Evolutionary conservation across 2,888 invertebrate genomes (phyloP).

Genomic region (Saturnia japonica): DNA sequence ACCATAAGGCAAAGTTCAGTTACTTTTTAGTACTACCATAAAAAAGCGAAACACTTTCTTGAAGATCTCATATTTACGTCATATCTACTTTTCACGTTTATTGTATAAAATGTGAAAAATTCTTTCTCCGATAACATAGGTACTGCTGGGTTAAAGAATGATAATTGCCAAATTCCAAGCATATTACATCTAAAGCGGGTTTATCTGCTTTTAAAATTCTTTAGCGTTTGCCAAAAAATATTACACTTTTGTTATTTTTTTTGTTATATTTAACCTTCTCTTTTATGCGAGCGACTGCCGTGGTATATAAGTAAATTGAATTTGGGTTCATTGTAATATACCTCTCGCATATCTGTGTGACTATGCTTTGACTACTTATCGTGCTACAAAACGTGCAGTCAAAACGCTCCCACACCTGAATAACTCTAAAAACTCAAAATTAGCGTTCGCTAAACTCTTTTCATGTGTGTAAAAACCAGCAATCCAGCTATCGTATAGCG

Average conservation of each 20-base stretch:
- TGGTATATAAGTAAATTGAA: background rate
- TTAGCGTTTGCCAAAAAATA: conserved; percentile 4
- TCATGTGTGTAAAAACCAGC: too few species aligned
- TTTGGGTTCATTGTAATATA: background rate
- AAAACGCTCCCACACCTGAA: too few species aligned
- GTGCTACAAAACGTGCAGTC: too few species aligned
- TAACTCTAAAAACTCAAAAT: too few species aligned
- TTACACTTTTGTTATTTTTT: background rate
- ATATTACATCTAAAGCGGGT: background rate
- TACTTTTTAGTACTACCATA: too few species aligned
- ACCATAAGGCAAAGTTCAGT: too few species aligned
- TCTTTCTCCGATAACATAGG: conserved; percentile 1
- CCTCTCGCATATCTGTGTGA: too few species aligned
- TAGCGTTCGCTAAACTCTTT: too few species aligned
- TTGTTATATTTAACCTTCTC: background rate
- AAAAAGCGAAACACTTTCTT: background rate
- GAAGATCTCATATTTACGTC: background rate
- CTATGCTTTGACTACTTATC: too few species aligned
- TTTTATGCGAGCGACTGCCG: background rate
- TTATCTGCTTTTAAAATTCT: conserved; percentile 7
- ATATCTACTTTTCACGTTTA: background rate
- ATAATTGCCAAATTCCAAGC: conserved; percentile 1
- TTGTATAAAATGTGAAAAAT: background rate
- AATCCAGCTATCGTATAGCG: too few species aligned
- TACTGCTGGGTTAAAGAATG: background rate